These are phyloP conservation scores for Eustalomyia histrio DNA, from an alignment of 2,888 invertebrate genomes.

Conservation along the genomic window DNA sequence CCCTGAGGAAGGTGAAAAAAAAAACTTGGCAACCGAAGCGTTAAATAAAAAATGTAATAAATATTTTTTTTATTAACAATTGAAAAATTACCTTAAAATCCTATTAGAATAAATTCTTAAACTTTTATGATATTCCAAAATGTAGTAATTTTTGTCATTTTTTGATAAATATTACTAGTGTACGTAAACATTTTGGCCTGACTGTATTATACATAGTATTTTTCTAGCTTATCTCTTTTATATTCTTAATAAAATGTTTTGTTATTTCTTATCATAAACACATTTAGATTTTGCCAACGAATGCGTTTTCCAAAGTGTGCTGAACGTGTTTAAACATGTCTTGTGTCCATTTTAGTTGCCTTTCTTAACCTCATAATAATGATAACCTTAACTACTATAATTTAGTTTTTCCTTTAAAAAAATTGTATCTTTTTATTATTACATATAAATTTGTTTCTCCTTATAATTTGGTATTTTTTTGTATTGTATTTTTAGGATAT, in stretches of 20 bases:
- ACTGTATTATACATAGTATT: too few species aligned
- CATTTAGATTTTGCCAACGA: neutral
- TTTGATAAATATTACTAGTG: too few species aligned
- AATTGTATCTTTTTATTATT: neutral
- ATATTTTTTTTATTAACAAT: too few species aligned
- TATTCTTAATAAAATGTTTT: neutral
- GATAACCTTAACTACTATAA: neutral
- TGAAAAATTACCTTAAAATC: too few species aligned
- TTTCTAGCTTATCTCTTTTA: too few species aligned
- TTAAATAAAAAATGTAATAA: too few species aligned
- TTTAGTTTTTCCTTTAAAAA: neutral
- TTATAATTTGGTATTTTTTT: conserved; percentile 24
- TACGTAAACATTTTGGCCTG: too few species aligned
- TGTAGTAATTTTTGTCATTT: too few species aligned
- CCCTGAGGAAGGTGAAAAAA: too few species aligned
- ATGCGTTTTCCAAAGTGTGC: neutral
- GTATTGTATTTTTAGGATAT: conserved; percentile 68
- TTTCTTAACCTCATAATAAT: conserved; percentile 9
- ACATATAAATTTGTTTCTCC: conserved; percentile 5
- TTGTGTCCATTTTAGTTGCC: neutral
- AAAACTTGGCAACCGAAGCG: too few species aligned
- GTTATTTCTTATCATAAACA: neutral
- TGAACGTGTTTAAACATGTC: neutral
- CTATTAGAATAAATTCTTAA: too few species aligned
- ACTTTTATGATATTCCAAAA: too few species aligned